These are phyloP conservation scores for Elegia similella DNA, from an alignment of 2,888 invertebrate genomes.

Conservation along the genomic window DNA sequence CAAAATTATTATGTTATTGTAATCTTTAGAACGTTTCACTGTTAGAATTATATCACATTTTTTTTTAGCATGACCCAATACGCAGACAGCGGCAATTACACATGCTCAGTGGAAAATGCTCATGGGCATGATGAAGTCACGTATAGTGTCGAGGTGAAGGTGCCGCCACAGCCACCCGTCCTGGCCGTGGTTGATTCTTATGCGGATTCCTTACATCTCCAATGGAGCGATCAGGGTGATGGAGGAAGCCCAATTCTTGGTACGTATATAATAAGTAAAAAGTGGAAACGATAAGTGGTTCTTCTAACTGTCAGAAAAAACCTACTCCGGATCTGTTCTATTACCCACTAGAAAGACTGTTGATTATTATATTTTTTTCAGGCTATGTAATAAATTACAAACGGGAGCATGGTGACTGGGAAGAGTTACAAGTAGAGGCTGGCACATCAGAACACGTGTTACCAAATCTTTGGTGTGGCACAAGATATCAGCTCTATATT, in stretches of 20 bases:
- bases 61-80: conserved; percentile 83
- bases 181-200: conserved; percentile 91
- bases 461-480: conserved; percentile 93
- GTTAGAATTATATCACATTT: conserved; percentile 12
- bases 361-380: conserved; percentile 37
- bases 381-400: conserved; percentile 96
- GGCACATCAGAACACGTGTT: conserved; percentile 90
- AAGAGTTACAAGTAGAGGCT: conserved; percentile 92
- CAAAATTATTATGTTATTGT: neutral
- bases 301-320: too few species aligned
- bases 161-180: conserved; percentile 93
- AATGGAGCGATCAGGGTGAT: conserved; percentile 91
- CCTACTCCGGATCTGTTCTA: too few species aligned
- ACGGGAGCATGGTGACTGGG: conserved; percentile 95
- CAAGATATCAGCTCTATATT: conserved; percentile 92
- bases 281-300: too few species aligned
- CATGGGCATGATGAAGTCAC: conserved; percentile 92
- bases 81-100: conserved; percentile 94
- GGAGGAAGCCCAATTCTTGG: conserved; percentile 90
- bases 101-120: conserved; percentile 91
- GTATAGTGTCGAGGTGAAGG: conserved; percentile 87
- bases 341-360: too few species aligned
- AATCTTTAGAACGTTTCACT: neutral
- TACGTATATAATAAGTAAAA: conserved; percentile 39
- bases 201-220: conserved; percentile 90